Evolutionary conservation across 2,113 vertebrate species (phyloP), one percentile per base, ranked within the genome.

Genomic region (Ceratotherium simum): DNA sequence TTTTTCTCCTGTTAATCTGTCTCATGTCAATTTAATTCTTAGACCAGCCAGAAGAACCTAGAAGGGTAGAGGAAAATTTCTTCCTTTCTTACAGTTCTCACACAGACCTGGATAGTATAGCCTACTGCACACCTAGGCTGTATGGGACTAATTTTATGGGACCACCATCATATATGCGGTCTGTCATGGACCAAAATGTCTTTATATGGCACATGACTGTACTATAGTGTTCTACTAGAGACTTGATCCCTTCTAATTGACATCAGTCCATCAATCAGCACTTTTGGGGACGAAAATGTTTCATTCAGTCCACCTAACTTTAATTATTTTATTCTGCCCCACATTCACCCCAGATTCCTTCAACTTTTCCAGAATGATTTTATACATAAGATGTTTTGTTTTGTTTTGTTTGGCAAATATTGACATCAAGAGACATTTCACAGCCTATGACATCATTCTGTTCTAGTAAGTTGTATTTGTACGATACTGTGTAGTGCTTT

Each of bases 391-490:
- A 5, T 83, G 20, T 62, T 54, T 29, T 65, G 8, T 62, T 51
- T 29, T 65, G 8, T 73, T 64, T 48, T 89, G 18, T 60, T 91
- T 95, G 31, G 29, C n/a, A 70, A 25, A 62, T 88, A 29, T 62
- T 86, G 39, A 79, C 88, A 25, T 80, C 36, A 88, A 69, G 76
- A 72, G 21, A 83, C 20, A 54, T 42, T 93, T 31, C n/a, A 25
- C 20, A 2, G 21, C 12, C 16, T 82, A 8, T 82, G 62, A 64
- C 54, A 62, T 95, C 94, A 62, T 33, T 94, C 25, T 93, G 25
- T 88, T 81, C 17, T 91, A 90, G 46, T 90, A 90, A 87, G 62
- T 69, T 72, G n/a, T 29, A 54, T 69, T 58, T 85, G 25, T 72
- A 46, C 72, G 23, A 11, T 85, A 58, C 33, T 51, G 0, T 76